Conservation (phyloP, 2,888 invertebrate species). For the Taenaris catops region DNA sequence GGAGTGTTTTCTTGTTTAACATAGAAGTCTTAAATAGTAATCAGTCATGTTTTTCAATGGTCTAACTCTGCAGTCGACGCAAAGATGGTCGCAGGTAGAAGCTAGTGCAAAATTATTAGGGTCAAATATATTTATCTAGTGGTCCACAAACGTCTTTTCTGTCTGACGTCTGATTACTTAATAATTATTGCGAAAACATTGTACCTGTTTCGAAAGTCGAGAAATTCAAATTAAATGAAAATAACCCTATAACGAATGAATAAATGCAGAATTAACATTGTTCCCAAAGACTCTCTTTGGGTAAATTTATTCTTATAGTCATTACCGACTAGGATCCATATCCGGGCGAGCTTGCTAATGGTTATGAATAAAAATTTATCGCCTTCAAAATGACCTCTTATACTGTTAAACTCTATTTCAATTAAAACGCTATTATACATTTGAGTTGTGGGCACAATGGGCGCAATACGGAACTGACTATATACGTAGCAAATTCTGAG, state of each 20-base stretch:
- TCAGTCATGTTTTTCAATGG: too few relatives aligned
- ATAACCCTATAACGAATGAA: slow-evolving; percentile 1
- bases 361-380: slow-evolving; percentile 61
- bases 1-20: too few relatives aligned
- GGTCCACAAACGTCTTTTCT: too few relatives aligned
- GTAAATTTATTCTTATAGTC: slow-evolving; percentile 17
- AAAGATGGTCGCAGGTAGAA: too few relatives aligned
- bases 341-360: slow-evolving; percentile 36
- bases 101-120: too few relatives aligned
- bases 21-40: too few relatives aligned
- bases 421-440: slow-evolving; percentile 65
- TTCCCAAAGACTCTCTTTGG: slow-evolving; percentile 7
- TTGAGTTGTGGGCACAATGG: slow-evolving; percentile 37
- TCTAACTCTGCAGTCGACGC: too few relatives aligned
- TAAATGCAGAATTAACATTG: slow-evolving; percentile 7
- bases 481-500: too few relatives aligned
- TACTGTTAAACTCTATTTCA: slow-evolving; percentile 62
- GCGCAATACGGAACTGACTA: slow-evolving; percentile 33
- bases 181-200: too few relatives aligned
- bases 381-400: slow-evolving; percentile 49
- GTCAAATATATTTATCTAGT: too few relatives aligned
- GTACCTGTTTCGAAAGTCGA: not conserved
- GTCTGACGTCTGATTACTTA: too few relatives aligned
- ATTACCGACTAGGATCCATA: slow-evolving; percentile 15
- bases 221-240: slow-evolving; percentile 3